These are phyloP conservation scores for Anableps anableps DNA, from an alignment of 2,797 vertebrate species.

Conservation along the genomic window DNA sequence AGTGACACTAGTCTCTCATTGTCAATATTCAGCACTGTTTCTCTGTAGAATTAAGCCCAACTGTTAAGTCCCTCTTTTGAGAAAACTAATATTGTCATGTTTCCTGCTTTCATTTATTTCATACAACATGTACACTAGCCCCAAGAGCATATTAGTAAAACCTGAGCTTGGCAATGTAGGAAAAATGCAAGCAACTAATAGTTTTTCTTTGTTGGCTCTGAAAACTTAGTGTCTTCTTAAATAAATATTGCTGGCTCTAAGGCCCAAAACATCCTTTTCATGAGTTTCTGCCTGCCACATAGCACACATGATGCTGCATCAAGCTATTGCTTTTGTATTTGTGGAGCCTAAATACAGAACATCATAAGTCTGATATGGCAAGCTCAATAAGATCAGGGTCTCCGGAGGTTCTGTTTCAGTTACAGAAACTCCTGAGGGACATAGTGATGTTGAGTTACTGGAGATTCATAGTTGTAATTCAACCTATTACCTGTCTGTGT, in stretches of 20 bases:
- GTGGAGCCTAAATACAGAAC: conserved; percentile 36
- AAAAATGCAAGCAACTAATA: conserved; percentile 42
- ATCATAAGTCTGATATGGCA: conserved; percentile 45
- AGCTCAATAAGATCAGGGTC: conserved; percentile 43
- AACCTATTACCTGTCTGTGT: conserved; percentile 36
- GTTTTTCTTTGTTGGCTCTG: conserved; percentile 31
- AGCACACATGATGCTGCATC: conserved; percentile 52
- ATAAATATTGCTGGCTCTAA: conserved; percentile 53
- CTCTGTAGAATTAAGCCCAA: background rate
- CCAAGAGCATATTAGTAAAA: conserved; percentile 4
- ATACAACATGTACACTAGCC: background rate
- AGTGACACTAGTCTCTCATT: background rate
- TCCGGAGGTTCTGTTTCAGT: conserved; percentile 15
- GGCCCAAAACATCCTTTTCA: conserved; percentile 45
- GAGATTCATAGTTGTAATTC: conserved; percentile 48
- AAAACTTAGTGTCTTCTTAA: conserved; percentile 42
- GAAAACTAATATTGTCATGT: conserved; percentile 1
- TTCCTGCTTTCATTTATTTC: conserved; percentile 1
- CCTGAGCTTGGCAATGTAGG: conserved; percentile 17
- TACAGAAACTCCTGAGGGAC: conserved; percentile 14
- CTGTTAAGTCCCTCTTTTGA: background rate
- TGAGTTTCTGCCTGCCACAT: conserved; percentile 55
- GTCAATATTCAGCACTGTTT: background rate
- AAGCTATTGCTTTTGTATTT: conserved; percentile 41
- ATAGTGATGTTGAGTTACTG: conserved; percentile 37